Evolutionary conservation across 1,140 invertebrate species (phyloP).

Genomic region (Aphis craccivora): DNA sequence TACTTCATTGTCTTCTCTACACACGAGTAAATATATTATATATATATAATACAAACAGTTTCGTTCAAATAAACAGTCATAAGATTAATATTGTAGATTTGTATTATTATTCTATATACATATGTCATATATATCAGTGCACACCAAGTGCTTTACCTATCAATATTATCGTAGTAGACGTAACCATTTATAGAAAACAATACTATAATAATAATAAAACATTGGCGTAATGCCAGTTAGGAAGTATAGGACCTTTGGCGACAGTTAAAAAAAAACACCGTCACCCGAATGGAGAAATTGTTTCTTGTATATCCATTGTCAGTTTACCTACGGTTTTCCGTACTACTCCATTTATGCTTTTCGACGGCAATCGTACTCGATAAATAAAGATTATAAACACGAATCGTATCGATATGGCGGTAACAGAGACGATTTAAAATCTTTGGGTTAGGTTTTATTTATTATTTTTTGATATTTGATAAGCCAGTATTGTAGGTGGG

Average conservation of each 20-base stretch:
- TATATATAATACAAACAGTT: background rate
- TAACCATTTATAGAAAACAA: constrained; percentile 26
- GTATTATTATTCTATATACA: background rate
- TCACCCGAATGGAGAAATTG: background rate
- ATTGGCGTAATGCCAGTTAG: background rate
- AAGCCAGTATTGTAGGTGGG: background rate
- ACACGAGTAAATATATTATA: background rate
- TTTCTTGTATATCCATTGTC: background rate
- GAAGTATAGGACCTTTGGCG: background rate
- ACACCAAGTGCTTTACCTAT: background rate
- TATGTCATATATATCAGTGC: background rate
- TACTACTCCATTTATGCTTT: background rate
- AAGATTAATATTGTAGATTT: background rate
- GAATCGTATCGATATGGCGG: background rate
- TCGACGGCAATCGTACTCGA: background rate
- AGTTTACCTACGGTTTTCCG: background rate
- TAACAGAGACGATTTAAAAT: background rate
- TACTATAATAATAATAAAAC: background rate
- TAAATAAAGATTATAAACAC: background rate
- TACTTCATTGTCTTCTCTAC: constrained; percentile 29
- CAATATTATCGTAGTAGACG: background rate
- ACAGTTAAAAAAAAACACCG: background rate
- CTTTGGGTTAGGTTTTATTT: background rate
- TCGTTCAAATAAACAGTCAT: background rate
- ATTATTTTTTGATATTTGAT: background rate